These are phyloP conservation scores for Meteorus cinctellus DNA, from an alignment of 2,888 invertebrate species.

Conservation along the genomic window DNA sequence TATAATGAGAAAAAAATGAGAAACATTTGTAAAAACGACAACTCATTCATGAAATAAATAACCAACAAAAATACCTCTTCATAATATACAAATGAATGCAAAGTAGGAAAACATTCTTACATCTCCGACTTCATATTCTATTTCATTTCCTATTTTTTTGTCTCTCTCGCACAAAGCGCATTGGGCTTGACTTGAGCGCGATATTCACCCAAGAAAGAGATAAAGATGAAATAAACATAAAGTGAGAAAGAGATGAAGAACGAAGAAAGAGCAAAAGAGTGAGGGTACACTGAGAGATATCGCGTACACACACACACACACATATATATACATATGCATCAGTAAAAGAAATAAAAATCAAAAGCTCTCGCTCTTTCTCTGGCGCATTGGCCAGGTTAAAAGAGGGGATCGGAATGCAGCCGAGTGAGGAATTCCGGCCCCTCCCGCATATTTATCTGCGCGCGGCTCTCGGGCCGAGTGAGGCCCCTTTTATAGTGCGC, in stretches of 20 bases:
- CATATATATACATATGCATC: conserved; percentile 17
- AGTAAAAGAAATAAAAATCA: conserved; percentile 40
- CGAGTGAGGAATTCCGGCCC: conserved; percentile 74
- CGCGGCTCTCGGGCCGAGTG: conserved; percentile 62
- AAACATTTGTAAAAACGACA: not conserved
- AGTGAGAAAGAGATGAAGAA: conserved; percentile 34
- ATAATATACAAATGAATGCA: not conserved
- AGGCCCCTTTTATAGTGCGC: conserved; percentile 58
- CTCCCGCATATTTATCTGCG: conserved; percentile 73
- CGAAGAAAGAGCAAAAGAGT: conserved; percentile 22
- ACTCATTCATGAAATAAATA: not conserved
- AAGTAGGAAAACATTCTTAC: not conserved
- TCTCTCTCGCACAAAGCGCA: conserved; percentile 11
- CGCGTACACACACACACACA: conserved; percentile 31
- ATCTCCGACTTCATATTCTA: not conserved
- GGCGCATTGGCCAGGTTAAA: conserved; percentile 57
- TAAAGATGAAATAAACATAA: conserved; percentile 12
- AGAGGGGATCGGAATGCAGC: conserved; percentile 70
- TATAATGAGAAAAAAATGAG: not conserved
- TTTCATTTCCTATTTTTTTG: not conserved
- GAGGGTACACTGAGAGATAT: conserved; percentile 24
- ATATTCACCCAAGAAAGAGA: not conserved
- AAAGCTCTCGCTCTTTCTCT: conserved; percentile 35
- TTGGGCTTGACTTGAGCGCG: not conserved
- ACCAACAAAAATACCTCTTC: not conserved